Base-by-base conservation (phyloP, 2,113 vertebrate genomes). In the Corvus hawaiiensis region DNA sequence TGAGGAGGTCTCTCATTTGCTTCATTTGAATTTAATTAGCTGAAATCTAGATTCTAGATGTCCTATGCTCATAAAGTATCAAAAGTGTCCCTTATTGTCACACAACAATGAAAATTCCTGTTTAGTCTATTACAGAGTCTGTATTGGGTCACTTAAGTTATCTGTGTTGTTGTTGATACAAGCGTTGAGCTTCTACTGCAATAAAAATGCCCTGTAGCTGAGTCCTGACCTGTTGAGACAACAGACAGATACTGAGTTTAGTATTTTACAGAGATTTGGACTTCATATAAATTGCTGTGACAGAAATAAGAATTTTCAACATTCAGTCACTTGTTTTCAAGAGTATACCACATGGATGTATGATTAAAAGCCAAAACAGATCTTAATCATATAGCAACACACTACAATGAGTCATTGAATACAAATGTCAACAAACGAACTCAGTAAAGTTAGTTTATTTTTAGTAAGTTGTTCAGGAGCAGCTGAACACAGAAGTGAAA, bases 361-460 rank as follows among this genome's bases (percentile, higher is more conserved):
- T 61, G 93, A 97, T 95, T 96, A 97, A 97, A 97, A 97, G 95
- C 91, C 96, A 96, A 97, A 98, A 97, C 13, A 96, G 95, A 96
- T 93, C 95, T 96, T 97, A 97, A 97, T 96, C 96, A 97, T 97
- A 96, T 52, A 97, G 95, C 74, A 97, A 64, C 88, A 90, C 56
- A 81, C 72, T 96, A 96, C 89, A 97, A 89, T 98, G 97, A 97
- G 33, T 96, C 96, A 95, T 7, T 90, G 94, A 97, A 97, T 77
- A 97, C 58, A 86, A 97, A 96, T 89, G 94, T 96, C 97, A 98
- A 96, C 92, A 97, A 89, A 90, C 72, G 21, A 97, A 87, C 86
- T 97, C 93, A 94, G 94, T 94, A 90, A 97, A 97, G 88, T 71
- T 77, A 92, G 91, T 87, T 97, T 97, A 95, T 97, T 97, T 95